Base-by-base conservation (phyloP, 2,797 vertebrate species). In the Myripristis jacobus region DNA sequence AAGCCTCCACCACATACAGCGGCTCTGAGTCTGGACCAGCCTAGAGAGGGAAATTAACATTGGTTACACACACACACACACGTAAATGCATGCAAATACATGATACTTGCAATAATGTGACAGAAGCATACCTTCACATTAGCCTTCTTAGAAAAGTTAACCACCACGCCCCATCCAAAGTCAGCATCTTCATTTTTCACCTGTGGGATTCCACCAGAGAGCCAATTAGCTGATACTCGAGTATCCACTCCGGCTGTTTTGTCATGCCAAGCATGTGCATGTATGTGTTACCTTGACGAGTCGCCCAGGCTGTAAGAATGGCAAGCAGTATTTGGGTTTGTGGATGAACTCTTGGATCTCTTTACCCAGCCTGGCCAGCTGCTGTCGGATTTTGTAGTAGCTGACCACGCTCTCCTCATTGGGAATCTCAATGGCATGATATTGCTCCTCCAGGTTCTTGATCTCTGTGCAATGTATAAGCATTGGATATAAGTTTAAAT, bases 371-470 rank as follows among this genome's bases (percentile, higher is more conserved):
- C 97, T 98, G 89, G 95, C 95, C 79, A 99, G 94, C 80, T 99
- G 98, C 83, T 99, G 97, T 44, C 97, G 91, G 86, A 99, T 98
- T 89, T 97, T 98, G 67, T 96, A 99, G 82, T 99, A 99, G 31
- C 96, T 96, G 52, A 97, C 92, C 31, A 97, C 97, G 9, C 90
- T 94, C 83, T 98, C 97, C 84, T 99, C 98, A 67, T 97, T 98
- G 34, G 97, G 96, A 84, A 99, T 99, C 69, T 94, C 91, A 62
- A 98, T 97, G 77, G 92, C 82, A 67, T 97, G 96, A 76, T 99
- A 99, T 78, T 96, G 95, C 73, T 94, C 93, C 91, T 99, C 97
- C 65, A 97, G 85, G 51, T 90, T 97, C 88, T 95, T 96, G 61
- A 99, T 95, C 91, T 95, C 98, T 99, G 77, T 6, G 89, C 64